phyloP scores from a whole-genome alignment of 2,113 vertebrate genomes.

The Progne subis region DNA sequence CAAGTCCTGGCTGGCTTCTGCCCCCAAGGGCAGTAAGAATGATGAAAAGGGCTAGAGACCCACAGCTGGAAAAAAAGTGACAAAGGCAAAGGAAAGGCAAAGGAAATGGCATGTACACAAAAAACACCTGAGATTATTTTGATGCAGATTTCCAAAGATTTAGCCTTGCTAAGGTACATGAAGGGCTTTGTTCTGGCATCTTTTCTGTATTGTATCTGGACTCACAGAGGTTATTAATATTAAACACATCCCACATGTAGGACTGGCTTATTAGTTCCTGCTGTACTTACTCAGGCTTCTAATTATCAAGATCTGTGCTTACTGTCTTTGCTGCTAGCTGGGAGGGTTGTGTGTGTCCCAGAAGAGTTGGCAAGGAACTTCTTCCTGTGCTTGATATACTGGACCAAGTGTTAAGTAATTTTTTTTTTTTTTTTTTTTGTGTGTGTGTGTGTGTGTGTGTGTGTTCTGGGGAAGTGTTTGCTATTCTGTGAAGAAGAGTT shows the following conservation, averaged over 20 bases:
- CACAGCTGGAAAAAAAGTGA: accelerated
- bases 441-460: too few relatives aligned
- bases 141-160: neutral
- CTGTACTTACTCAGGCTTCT: neutral
- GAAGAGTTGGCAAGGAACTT: neutral
- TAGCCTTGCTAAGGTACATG: neutral
- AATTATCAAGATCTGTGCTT: neutral
- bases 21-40: neutral
- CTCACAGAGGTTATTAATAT: neutral
- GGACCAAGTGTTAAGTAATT: neutral
- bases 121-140: neutral
- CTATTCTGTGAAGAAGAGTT: neutral
- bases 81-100: neutral
- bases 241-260: neutral
- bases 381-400: neutral
- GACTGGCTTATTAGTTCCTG: neutral
- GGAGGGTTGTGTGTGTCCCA: neutral
- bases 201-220: neutral
- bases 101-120: neutral
- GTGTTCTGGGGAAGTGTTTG: neutral
- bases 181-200: neutral
- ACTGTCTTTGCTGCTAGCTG: neutral
- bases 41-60: neutral
- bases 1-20: neutral
- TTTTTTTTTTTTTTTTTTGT: neutral